These are phyloP conservation scores for Halocynthia roretzi DNA, from an alignment of 23 tunicate species.

Conservation along the genomic window DNA sequence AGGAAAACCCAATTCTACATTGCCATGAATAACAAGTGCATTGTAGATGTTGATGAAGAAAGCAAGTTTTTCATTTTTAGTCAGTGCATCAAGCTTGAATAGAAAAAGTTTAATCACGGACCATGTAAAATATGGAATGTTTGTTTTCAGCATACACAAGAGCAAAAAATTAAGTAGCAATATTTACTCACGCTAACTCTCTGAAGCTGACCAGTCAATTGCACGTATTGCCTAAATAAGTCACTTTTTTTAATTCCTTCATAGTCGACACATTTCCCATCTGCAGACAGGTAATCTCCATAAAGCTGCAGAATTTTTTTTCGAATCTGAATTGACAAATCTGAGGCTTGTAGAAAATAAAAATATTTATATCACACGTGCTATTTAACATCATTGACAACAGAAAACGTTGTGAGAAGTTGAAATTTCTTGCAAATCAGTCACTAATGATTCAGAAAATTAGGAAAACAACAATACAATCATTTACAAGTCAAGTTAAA, in stretches of 20 bases:
- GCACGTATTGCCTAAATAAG: slow-evolving; percentile 52
- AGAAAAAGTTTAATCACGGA: not conserved
- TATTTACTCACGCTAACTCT: slow-evolving; percentile 28
- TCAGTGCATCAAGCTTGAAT: slow-evolving; percentile 30
- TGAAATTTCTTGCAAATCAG: not conserved
- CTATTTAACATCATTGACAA: not conserved
- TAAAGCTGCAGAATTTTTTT: slow-evolving; percentile 57
- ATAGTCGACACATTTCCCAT: slow-evolving; percentile 85
- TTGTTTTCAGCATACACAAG: not conserved
- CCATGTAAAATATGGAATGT: too few relatives aligned
- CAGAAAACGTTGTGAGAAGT: not conserved
- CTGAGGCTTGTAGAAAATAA: slow-evolving; percentile 26
- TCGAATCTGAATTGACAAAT: slow-evolving; percentile 30
- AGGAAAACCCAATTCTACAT: slow-evolving; percentile 58
- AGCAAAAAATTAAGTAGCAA: not conserved
- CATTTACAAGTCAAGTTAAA: not conserved
- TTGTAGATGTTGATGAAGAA: slow-evolving; percentile 95
- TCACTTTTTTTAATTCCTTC: slow-evolving; percentile 51
- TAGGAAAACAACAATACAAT: not conserved
- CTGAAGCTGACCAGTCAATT: slow-evolving; percentile 55
- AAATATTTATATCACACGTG: not conserved
- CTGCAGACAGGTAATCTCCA: slow-evolving; percentile 49
- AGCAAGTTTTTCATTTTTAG: slow-evolving; percentile 67
- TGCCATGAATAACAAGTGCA: slow-evolving; percentile 85
- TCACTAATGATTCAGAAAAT: not conserved